Evolutionary conservation across 2,113 vertebrate species (phyloP).

Genomic region (Chelonoidis abingdonii): DNA sequence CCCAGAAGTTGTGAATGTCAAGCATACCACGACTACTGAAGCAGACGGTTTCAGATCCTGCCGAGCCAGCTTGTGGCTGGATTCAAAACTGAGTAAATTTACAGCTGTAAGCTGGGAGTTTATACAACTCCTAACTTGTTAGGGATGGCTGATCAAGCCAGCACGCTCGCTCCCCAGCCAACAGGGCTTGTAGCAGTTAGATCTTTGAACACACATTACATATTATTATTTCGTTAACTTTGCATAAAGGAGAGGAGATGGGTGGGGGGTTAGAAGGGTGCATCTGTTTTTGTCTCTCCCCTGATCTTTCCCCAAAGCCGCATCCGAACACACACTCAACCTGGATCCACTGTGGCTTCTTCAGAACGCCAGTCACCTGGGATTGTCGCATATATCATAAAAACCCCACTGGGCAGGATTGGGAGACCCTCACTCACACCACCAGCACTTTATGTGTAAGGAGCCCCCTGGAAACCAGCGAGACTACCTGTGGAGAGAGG

Average conservation of each 20-base stretch:
- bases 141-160: constrained; percentile 74
- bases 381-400: neutral
- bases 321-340: constrained; percentile 53
- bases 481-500: neutral
- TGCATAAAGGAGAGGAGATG: neutral
- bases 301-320: constrained; percentile 13
- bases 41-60: constrained; percentile 72
- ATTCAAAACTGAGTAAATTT: constrained; percentile 75
- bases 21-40: constrained; percentile 54
- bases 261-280: neutral
- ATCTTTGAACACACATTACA: constrained; percentile 1
- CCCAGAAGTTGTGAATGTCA: constrained; percentile 35
- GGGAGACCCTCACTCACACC: neutral
- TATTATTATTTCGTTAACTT: constrained; percentile 52
- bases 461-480: neutral
- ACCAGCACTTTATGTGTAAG: neutral
- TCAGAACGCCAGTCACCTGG: neutral
- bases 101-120: constrained; percentile 73
- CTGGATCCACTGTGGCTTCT: constrained; percentile 29
- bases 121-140: constrained; percentile 79
- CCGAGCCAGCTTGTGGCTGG: constrained; percentile 78
- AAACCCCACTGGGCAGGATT: neutral
- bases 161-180: constrained; percentile 45
- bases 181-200: constrained; percentile 33
- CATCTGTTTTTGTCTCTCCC: constrained; percentile 37